Conservation (phyloP, 1,140 invertebrate genomes). For the Drosophila sp. region DNA sequence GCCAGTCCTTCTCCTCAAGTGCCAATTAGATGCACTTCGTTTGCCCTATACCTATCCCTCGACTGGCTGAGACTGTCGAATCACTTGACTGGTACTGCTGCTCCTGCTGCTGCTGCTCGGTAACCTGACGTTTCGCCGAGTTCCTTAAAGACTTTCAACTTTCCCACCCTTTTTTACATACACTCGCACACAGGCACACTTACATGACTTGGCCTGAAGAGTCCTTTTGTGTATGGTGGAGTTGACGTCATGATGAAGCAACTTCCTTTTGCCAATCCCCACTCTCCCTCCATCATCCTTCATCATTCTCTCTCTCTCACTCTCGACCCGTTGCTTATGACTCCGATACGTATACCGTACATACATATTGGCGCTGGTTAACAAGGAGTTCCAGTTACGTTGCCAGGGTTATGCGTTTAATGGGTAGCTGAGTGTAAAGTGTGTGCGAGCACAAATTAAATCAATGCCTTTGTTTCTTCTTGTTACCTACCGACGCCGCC, state of each 20-base stretch:
- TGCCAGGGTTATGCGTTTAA: slow-evolving; percentile 8
- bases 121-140: slow-evolving; percentile 39
- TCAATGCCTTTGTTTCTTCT: slow-evolving; percentile 50
- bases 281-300: neutral
- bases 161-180: slow-evolving; percentile 15
- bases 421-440: slow-evolving; percentile 45
- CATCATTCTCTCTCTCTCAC: slow-evolving; percentile 17
- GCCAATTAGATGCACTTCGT: slow-evolving; percentile 80
- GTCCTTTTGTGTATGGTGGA: slow-evolving; percentile 28
- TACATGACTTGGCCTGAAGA: slow-evolving; percentile 36
- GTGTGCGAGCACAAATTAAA: slow-evolving; percentile 69
- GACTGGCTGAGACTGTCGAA: slow-evolving; percentile 30
- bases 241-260: slow-evolving; percentile 64
- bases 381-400: neutral
- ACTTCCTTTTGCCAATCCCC: slow-evolving; percentile 27
- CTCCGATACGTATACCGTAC: neutral
- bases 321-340: neutral
- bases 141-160: slow-evolving; percentile 46
- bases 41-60: slow-evolving; percentile 9
- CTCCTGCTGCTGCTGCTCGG: slow-evolving; percentile 4
- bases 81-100: slow-evolving; percentile 31
- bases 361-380: slow-evolving; percentile 23
- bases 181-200: slow-evolving; percentile 4
- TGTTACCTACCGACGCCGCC: neutral
- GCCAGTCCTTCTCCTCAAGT: slow-evolving; percentile 62